Conservation (phyloP, 2,888 invertebrate species). For the Tanaodytes sp. region DNA sequence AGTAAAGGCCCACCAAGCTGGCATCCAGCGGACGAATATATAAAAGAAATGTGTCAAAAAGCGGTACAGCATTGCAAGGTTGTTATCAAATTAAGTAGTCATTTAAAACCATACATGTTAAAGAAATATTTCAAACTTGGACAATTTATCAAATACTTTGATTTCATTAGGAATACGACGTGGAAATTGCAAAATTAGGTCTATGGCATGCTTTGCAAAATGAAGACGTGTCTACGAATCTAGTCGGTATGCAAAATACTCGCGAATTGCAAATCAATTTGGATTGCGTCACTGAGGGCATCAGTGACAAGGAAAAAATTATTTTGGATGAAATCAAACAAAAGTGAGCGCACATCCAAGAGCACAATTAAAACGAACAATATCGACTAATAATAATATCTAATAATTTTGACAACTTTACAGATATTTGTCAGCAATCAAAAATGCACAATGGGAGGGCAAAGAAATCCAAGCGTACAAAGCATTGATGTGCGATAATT, state of each 20-base stretch:
- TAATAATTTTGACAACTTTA: too few species aligned
- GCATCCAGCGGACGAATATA: constrained; percentile 84
- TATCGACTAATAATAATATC: too few species aligned
- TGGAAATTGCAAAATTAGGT: constrained; percentile 83
- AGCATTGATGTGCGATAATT: too few species aligned
- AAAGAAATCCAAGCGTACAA: constrained; percentile 75
- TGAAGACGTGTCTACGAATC: constrained; percentile 78
- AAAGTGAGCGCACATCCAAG: constrained; percentile 75
- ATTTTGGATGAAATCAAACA: constrained; percentile 78
- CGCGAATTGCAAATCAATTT: constrained; percentile 79
- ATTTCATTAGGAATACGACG: constrained; percentile 74
- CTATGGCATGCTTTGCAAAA: constrained; percentile 79
- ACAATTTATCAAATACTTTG: too few species aligned
- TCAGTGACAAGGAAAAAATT: constrained; percentile 79
- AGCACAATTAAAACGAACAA: too few species aligned
- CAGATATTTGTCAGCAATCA: constrained; percentile 74
- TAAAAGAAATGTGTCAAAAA: constrained; percentile 77
- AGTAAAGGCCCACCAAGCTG: constrained; percentile 83
- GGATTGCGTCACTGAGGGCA: constrained; percentile 77
- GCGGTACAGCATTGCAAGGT: constrained; percentile 82
- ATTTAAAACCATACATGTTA: too few species aligned
- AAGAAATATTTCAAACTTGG: too few species aligned
- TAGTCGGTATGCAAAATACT: constrained; percentile 84
- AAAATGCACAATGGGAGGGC: constrained; percentile 79
- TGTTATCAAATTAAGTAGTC: neutral